Conservation (phyloP, 1,140 invertebrate genomes). For the Pteromalus puparum region DNA sequence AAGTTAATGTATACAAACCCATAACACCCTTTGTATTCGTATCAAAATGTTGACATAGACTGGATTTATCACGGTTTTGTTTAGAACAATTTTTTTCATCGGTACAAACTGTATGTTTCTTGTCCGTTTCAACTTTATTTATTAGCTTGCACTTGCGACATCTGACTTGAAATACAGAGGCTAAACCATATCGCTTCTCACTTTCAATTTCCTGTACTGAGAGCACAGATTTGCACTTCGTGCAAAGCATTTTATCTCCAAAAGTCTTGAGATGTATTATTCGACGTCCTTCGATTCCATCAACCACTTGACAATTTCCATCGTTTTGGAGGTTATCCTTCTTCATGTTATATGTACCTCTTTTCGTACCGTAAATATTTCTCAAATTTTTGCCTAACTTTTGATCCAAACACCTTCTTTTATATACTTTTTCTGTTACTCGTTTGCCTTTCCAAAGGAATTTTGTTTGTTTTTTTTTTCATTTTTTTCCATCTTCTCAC, state of each 20-base stretch:
- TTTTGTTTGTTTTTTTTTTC: background rate
- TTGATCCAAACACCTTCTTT: background rate
- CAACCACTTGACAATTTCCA: no score
- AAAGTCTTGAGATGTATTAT: background rate
- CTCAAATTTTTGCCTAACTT: background rate
- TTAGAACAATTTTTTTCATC: background rate
- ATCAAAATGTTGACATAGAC: background rate
- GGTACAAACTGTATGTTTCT: background rate
- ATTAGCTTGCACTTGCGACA: background rate
- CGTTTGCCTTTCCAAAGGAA: background rate
- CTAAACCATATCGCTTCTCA: background rate
- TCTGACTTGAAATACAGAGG: background rate
- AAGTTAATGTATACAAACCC: constrained; percentile 25
- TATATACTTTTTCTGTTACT: background rate
- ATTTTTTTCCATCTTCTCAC: background rate
- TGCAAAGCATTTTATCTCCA: background rate
- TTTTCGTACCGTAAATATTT: background rate
- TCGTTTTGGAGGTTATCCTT: background rate
- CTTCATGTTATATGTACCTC: background rate
- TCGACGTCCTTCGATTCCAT: background rate
- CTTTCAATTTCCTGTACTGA: background rate
- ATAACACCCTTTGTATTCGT: constrained; percentile 31
- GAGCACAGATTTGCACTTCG: background rate
- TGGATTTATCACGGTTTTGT: background rate
- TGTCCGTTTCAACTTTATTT: background rate